Conservation (phyloP, 1,140 invertebrate species). For the Polypedilum pembai region DNA sequence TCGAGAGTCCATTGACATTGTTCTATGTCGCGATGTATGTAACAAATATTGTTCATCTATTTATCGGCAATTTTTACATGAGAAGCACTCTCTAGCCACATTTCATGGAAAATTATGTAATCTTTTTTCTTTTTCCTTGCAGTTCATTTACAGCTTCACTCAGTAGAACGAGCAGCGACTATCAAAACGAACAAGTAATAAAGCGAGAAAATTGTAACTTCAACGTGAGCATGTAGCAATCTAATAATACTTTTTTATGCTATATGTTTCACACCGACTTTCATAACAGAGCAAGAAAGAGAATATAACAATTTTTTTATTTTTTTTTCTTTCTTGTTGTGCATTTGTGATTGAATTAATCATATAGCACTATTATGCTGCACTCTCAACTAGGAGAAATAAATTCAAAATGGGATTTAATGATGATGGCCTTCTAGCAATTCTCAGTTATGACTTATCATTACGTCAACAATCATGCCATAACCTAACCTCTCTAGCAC, state of each 20-base stretch:
- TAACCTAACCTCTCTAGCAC: not conserved
- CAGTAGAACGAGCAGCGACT: not conserved
- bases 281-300: no score
- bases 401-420: not conserved
- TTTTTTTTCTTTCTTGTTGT: not conserved
- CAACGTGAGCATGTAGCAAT: not conserved
- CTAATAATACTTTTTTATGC: conserved; percentile 14
- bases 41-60: no score
- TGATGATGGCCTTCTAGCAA: not conserved
- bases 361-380: not conserved
- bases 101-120: conserved; percentile 7
- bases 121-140: not conserved
- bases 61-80: no score
- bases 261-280: not conserved
- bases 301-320: no score
- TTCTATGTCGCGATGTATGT: not conserved
- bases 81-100: not conserved
- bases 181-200: not conserved
- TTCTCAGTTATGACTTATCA: not conserved
- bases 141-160: not conserved
- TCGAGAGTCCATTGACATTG: conserved; percentile 1
- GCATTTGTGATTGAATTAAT: conserved; percentile 8
- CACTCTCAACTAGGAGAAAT: not conserved
- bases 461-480: not conserved
- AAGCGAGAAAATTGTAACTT: conserved; percentile 4